phyloP scores from a whole-genome alignment of 2,113 vertebrate species.

The Syngnathus typhle region DNA sequence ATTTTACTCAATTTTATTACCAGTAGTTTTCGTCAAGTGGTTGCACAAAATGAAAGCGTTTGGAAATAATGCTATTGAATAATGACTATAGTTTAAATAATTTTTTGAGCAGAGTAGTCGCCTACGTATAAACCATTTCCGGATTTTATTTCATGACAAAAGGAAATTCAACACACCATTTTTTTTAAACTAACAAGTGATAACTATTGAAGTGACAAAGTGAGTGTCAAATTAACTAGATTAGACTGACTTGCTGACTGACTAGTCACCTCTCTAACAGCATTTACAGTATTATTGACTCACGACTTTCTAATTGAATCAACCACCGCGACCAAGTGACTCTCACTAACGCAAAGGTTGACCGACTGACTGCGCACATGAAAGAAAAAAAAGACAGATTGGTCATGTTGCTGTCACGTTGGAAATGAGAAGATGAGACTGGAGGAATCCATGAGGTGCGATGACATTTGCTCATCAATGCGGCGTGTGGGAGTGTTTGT shows the following conservation, averaged over 20 bases:
- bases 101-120: no score
- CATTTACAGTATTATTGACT: not conserved
- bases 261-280: not conserved
- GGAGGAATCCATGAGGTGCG: not conserved
- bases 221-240: not conserved
- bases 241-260: not conserved
- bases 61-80: no score
- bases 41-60: no score
- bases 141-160: no score
- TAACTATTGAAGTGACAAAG: not conserved
- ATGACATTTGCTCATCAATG: not conserved
- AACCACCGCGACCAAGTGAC: not conserved
- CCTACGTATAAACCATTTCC: no score
- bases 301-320: not conserved
- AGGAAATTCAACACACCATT: no score
- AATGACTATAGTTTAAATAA: no score
- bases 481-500: not conserved
- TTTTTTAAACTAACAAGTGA: not conserved
- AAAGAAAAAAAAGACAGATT: not conserved
- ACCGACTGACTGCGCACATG: not conserved
- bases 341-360: no score
- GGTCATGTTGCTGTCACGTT: not conserved
- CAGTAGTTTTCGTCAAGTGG: no score
- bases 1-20: no score
- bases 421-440: not conserved